A percentile compares a stretch with the other conserved stretches of the same genome.
Conservation (phyloP, 2,797 vertebrate species). For the Phataginus tetradactyla region DNA sequence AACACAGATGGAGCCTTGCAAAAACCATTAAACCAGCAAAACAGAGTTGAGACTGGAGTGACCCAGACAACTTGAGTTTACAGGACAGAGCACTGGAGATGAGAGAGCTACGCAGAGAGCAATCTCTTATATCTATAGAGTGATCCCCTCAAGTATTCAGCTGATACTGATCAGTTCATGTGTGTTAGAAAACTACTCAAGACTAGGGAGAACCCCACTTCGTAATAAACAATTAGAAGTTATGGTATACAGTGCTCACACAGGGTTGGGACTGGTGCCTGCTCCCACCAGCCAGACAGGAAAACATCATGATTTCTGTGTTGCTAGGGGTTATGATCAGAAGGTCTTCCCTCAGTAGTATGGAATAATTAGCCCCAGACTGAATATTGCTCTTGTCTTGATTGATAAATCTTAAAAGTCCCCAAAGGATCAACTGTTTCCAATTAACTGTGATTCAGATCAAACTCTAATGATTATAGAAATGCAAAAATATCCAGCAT, state of each 20-base stretch:
- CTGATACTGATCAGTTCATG: background rate
- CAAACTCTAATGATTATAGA: background rate
- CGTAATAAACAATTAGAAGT: background rate
- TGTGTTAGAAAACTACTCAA: background rate
- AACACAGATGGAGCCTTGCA: background rate
- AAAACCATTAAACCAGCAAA: background rate
- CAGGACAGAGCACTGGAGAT: background rate
- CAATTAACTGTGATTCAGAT: background rate
- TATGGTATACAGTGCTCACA: background rate
- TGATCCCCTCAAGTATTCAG: background rate
- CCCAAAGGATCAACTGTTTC: background rate
- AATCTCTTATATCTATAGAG: background rate
- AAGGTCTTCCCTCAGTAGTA: background rate
- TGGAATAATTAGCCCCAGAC: background rate
- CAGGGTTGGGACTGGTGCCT: background rate
- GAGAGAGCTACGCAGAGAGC: background rate
- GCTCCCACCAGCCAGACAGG: background rate
- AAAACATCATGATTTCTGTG: background rate
- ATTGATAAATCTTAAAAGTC: background rate
- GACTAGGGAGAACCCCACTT: background rate
- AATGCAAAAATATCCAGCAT: background rate
- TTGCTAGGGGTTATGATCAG: background rate
- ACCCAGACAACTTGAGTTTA: background rate
- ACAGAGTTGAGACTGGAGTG: background rate
- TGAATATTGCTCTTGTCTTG: background rate